A percentile compares a stretch with the other conserved stretches of the same genome.
Evolutionary conservation across 2,797 vertebrate species (phyloP).

Genomic region (Tapirus indicus): DNA sequence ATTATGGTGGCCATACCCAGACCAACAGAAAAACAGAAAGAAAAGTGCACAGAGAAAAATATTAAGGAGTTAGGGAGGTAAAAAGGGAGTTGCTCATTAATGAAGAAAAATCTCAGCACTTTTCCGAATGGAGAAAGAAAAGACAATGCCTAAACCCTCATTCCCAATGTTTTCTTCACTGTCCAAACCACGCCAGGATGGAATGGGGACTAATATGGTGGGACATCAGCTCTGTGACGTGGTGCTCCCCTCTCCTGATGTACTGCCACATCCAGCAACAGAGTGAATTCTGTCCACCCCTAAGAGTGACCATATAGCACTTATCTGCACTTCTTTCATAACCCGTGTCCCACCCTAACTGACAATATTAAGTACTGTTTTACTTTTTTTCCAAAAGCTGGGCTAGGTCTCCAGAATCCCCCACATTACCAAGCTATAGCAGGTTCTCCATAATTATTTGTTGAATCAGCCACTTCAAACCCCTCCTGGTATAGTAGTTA

Average conservation of each 20-base stretch:
- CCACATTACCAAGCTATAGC: not conserved
- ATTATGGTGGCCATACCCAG: not conserved
- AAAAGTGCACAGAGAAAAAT: not conserved
- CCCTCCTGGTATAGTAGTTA: not conserved
- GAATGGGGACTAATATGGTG: rapidly evolving
- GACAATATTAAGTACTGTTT: too few relatives aligned
- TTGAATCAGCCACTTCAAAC: not conserved
- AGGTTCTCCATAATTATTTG: not conserved
- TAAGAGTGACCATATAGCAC: rapidly evolving
- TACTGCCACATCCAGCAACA: too few relatives aligned
- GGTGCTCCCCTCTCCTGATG: rapidly evolving
- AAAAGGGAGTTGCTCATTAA: not conserved
- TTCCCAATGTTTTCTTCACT: not conserved
- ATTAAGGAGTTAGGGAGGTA: not conserved
- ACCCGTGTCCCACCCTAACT: not conserved
- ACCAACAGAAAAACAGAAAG: not conserved
- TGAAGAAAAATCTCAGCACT: not conserved
- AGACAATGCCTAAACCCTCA: not conserved
- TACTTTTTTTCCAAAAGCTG: not conserved
- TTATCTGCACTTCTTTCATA: not conserved
- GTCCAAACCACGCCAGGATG: too few relatives aligned
- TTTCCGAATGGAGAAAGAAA: not conserved
- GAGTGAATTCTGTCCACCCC: not conserved
- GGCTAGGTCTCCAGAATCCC: not conserved
- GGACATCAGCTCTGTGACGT: too few relatives aligned